Conservation (phyloP, 2,797 vertebrate genomes). For the Phalloptychus januarius region DNA sequence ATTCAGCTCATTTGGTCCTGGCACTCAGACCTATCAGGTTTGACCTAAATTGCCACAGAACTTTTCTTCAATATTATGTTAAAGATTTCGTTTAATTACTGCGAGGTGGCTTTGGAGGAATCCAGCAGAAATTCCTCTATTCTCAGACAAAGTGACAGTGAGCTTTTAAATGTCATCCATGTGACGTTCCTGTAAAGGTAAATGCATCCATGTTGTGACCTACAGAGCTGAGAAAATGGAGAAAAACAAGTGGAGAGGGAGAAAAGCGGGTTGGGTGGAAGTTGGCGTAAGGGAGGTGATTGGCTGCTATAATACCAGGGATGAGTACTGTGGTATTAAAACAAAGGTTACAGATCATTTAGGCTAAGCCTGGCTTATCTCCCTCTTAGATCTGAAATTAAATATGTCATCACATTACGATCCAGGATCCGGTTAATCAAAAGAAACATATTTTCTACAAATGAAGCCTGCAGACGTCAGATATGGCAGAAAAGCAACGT, state of each 20-base stretch:
- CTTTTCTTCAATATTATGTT: constrained; percentile 74
- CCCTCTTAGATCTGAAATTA: constrained; percentile 66
- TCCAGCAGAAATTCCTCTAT: constrained; percentile 30
- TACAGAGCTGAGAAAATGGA: constrained; percentile 31
- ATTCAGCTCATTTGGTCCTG: constrained; percentile 75
- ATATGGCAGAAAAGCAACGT: constrained; percentile 38
- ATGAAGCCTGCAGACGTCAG: constrained; percentile 50
- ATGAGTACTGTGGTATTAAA: constrained; percentile 69
- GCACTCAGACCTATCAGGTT: constrained; percentile 68
- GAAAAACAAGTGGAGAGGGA: background rate
- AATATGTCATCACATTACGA: constrained; percentile 73
- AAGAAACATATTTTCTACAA: constrained; percentile 68
- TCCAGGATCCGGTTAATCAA: constrained; percentile 67
- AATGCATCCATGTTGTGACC: constrained; percentile 46
- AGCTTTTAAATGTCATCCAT: constrained; percentile 35
- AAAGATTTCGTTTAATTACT: constrained; percentile 79
- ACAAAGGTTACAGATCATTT: constrained; percentile 75
- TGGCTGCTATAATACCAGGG: constrained; percentile 67
- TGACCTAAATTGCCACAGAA: constrained; percentile 71
- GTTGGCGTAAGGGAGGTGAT: constrained; percentile 41
- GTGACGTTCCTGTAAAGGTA: constrained; percentile 27
- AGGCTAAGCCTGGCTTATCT: constrained; percentile 70
- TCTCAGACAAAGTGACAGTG: constrained; percentile 21
- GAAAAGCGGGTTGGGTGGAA: constrained; percentile 12
- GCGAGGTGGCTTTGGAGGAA: constrained; percentile 34